Conservation (phyloP, 2,797 vertebrate species). For the Schizothorax lantsangensis region DNA sequence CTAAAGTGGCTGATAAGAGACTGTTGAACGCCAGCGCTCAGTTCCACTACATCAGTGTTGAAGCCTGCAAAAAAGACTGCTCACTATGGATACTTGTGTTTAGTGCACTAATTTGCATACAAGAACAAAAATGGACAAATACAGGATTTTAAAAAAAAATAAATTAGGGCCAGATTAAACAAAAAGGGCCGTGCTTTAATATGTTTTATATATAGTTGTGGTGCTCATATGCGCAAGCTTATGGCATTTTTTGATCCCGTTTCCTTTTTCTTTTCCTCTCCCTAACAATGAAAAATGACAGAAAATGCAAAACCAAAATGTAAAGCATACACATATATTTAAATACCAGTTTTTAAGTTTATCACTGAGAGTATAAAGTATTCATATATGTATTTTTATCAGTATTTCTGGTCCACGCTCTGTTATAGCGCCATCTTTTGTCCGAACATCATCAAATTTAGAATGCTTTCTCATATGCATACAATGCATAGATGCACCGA, state of each 20-base stretch:
- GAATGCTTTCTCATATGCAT: neutral
- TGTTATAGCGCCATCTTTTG: neutral
- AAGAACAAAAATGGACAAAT: neutral
- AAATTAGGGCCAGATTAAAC: neutral
- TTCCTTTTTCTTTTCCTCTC: neutral
- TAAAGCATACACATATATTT: neutral
- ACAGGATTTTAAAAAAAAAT: neutral
- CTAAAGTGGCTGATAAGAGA: constrained; percentile 64
- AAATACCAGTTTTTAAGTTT: neutral
- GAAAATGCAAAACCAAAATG: neutral
- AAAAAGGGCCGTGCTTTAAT: neutral
- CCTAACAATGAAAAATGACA: neutral
- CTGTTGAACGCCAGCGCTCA: constrained; percentile 33
- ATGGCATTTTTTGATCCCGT: neutral
- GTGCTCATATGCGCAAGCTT: neutral
- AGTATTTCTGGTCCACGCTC: neutral
- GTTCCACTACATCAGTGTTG: constrained; percentile 14
- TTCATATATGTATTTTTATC: neutral
- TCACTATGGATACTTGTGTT: neutral
- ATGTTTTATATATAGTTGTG: neutral
- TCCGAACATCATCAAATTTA: neutral
- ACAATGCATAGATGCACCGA: neutral
- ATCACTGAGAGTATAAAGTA: neutral
- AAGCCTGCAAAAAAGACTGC: constrained; percentile 30
- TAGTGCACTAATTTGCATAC: constrained; percentile 42